A percentile compares a stretch with the other conserved stretches of the same genome.
phyloP scores from a whole-genome alignment of 2,113 vertebrate species.

The Charadrius vociferus region DNA sequence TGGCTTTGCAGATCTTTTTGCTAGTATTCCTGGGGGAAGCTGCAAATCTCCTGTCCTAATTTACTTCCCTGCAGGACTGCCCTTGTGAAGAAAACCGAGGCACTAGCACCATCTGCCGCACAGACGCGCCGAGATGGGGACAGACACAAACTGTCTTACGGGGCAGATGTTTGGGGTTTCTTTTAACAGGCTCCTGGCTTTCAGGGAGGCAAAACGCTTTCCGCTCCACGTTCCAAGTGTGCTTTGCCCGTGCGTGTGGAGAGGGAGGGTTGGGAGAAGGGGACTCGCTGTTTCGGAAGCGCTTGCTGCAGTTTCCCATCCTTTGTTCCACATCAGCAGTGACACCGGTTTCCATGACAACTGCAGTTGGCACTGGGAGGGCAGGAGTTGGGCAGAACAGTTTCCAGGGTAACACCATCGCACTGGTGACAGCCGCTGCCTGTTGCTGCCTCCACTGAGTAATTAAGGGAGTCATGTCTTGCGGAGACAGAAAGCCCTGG shows the following conservation, averaged over 20 bases:
- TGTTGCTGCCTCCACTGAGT: neutral
- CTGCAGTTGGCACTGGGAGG: neutral
- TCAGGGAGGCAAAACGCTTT: neutral
- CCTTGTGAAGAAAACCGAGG: neutral
- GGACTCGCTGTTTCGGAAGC: neutral
- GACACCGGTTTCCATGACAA: conserved; percentile 8
- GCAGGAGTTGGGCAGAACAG: conserved; percentile 36
- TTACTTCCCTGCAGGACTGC: neutral
- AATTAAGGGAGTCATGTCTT: neutral
- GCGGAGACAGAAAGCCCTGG: accelerated
- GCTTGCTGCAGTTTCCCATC: neutral
- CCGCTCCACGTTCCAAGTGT: accelerated
- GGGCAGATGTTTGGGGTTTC: neutral
- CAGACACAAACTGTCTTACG: neutral
- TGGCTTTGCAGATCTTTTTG: neutral
- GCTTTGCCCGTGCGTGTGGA: accelerated
- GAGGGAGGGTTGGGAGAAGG: neutral
- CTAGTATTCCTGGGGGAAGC: neutral
- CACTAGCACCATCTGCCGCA: neutral
- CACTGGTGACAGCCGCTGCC: neutral
- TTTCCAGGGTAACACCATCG: conserved; percentile 42
- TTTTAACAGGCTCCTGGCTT: neutral
- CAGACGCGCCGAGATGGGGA: accelerated
- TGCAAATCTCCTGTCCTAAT: neutral
- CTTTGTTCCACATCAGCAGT: conserved; percentile 38